Percentiles rank a stretch among this genome's conserved stretches.
These are phyloP conservation scores for Tryphoninae sp. DNA, from an alignment of 2,888 invertebrate species.

Conservation along the genomic window DNA sequence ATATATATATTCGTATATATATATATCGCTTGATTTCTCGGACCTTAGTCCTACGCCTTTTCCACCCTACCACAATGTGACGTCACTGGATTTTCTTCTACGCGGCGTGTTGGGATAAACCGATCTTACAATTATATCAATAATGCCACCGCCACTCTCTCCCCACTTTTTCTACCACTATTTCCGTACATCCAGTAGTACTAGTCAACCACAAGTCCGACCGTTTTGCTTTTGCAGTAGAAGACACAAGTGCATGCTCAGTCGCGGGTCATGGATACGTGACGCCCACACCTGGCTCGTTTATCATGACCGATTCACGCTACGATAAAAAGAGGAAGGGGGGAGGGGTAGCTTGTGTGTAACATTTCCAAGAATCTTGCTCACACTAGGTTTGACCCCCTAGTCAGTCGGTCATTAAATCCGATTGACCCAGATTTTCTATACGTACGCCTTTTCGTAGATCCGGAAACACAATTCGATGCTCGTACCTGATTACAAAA, in stretches of 20 bases:
- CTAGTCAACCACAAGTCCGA: slow-evolving; percentile 27
- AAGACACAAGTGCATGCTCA: slow-evolving; percentile 5
- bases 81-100: slow-evolving; percentile 30
- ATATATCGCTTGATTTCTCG: slow-evolving; percentile 8
- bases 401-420: slow-evolving; percentile 3
- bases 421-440: slow-evolving; percentile 25
- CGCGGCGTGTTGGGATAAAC: background rate
- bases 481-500: background rate
- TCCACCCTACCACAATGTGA: slow-evolving; percentile 18
- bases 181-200: slow-evolving; percentile 6
- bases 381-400: background rate
- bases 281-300: background rate
- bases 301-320: slow-evolving; percentile 12
- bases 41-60: slow-evolving; percentile 16
- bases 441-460: background rate
- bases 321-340: slow-evolving; percentile 6
- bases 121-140: background rate
- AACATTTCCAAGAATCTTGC: slow-evolving; percentile 3
- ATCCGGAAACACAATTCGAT: slow-evolving; percentile 2
- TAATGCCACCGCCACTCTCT: background rate
- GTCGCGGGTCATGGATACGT: background rate
- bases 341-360: slow-evolving; percentile 1
- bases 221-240: background rate
- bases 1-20: slow-evolving; percentile 17
- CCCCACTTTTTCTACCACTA: background rate